Conservation (phyloP, 2,113 vertebrate species). For the Corythoichthys intestinalis region DNA sequence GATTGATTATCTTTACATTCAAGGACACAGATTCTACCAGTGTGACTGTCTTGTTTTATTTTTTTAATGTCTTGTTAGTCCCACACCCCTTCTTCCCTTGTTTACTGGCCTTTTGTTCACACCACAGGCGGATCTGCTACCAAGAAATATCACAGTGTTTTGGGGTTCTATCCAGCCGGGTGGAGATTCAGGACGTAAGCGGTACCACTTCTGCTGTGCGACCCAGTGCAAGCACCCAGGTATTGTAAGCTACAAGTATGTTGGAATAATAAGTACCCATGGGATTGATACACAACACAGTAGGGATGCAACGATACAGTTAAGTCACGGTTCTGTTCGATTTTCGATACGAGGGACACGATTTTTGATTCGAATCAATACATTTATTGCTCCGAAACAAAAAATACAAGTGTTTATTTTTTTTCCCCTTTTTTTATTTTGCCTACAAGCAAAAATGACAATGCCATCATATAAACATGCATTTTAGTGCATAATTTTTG, state of each 20-base stretch:
- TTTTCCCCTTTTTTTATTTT: too few species aligned
- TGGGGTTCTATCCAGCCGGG: conserved; percentile 90
- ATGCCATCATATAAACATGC: too few species aligned
- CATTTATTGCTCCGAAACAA: too few species aligned
- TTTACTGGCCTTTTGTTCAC: background rate
- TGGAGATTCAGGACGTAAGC: conserved; percentile 93
- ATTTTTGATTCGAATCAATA: too few species aligned
- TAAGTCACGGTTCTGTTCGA: too few species aligned
- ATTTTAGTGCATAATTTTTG: too few species aligned
- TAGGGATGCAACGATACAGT: too few species aligned
- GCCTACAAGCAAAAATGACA: too few species aligned
- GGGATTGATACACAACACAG: background rate
- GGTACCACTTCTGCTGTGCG: conserved; percentile 88
- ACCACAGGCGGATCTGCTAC: conserved; percentile 91
- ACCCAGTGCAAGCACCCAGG: conserved; percentile 98
- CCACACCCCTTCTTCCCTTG: background rate
- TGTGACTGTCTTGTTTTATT: background rate
- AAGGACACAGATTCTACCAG: background rate
- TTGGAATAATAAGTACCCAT: conserved; percentile 19
- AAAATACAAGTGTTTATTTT: too few species aligned
- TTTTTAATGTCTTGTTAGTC: background rate
- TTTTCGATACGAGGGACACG: too few species aligned
- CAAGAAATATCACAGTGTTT: conserved; percentile 98
- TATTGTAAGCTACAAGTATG: conserved; percentile 41
- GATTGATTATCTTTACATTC: background rate